Conservation (phyloP, 2,113 vertebrate genomes). For the Dicaeum eximium region DNA sequence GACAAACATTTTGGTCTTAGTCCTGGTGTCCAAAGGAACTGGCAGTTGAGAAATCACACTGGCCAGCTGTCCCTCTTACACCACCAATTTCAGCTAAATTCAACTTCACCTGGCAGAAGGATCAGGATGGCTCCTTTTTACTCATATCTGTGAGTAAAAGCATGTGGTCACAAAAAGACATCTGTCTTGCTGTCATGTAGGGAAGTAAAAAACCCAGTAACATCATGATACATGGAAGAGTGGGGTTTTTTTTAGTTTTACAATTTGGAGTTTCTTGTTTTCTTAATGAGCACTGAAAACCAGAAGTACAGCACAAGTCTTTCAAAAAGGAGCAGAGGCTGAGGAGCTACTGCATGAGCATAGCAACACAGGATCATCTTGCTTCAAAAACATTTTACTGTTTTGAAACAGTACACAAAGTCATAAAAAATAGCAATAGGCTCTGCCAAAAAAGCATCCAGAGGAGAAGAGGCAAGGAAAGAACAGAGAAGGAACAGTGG, state of each 20-base stretch:
- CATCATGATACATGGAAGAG: not conserved
- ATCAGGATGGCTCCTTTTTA: not conserved
- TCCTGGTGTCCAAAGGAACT: not conserved
- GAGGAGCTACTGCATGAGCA: constrained; percentile 26
- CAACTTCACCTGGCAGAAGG: not conserved
- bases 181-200: not conserved
- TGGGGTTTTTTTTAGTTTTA: not conserved
- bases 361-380: constrained; percentile 46
- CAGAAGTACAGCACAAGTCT: not conserved
- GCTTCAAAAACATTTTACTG: constrained; percentile 61
- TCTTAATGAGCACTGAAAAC: constrained; percentile 6
- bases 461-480: constrained; percentile 64
- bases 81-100: not conserved
- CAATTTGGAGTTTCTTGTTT: not conserved
- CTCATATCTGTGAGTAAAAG: not conserved
- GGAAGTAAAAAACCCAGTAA: not conserved
- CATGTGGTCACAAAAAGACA: not conserved
- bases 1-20: not conserved
- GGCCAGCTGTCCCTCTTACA: not conserved
- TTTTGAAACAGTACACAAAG: constrained; percentile 68
- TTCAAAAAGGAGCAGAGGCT: constrained; percentile 15
- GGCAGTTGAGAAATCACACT: not conserved
- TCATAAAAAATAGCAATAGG: constrained; percentile 63
- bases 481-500: constrained; percentile 69
- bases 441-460: constrained; percentile 55